Evolutionary conservation across 2,888 invertebrate genomes (phyloP), one percentile per base, ranked within the genome.

Genomic region (Drosophila formosana): DNA sequence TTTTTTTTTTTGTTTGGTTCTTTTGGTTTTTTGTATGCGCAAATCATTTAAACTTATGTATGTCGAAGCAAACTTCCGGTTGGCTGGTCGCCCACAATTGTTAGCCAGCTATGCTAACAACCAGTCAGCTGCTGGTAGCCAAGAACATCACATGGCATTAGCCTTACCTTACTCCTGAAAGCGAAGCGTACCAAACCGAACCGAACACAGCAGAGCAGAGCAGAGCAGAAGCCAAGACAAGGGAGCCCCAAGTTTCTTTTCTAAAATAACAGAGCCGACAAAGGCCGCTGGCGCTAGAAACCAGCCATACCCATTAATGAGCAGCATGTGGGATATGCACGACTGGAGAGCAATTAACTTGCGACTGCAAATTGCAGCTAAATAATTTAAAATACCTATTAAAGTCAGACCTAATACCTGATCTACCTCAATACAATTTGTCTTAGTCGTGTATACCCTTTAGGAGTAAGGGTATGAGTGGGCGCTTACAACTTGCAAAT

Each of bases 21-120:
- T 37, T 37, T 37, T 5, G 32, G 2, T 37, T 37, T 37, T 37
- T 37, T 11, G 37, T 67, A 56, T 69, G 71, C 58, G 52, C 71
- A 85, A 87, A 83, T 84, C 79, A 87, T 84, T 87, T 75, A 73
- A 85, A 87, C 83, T 87, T 76, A 75, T 78, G 66, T 72, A 51
- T 70, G 77, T 66, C 49, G 72, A 71, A 45, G 65, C 65, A 50
- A 63, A 82, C 78, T 87, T 76, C 37, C 88, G 82, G 82, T 49
- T 71, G 66, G 66, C 47, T 84, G 68, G 51, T 46, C 60, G 30
- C 57, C 72, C 70, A 76, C 72, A 76, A 78, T 58, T 58, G 58
- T 55, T 51, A 63, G 52, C 56, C 25, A 11, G 37, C 37, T 37
- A 37, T 58, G 43, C 63, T 41, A 67, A 67, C 61, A 32, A 62